Evolutionary conservation across 92 coral and sea anemone genomes (phyloP).

Genomic region (Pocillopora grandis): DNA sequence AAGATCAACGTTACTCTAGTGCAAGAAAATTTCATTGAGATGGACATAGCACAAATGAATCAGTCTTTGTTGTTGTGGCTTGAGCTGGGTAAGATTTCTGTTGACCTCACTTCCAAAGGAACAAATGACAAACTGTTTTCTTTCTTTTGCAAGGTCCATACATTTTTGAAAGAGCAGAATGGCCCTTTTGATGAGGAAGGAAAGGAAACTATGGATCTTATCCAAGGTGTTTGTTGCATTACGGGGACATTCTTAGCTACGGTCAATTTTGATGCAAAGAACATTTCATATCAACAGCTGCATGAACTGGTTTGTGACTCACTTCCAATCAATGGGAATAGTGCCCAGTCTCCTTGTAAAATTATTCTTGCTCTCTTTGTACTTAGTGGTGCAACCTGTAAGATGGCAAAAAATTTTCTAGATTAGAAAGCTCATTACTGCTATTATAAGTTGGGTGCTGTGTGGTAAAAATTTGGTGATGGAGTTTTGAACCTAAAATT

Average conservation of each 20-base stretch:
- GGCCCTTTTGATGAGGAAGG: slow-evolving; percentile 14
- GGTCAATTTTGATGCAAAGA: slow-evolving; percentile 20
- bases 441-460: too few relatives aligned
- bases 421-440: too few relatives aligned
- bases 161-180: neutral
- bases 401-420: slow-evolving; percentile 21
- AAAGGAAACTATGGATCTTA: slow-evolving; percentile 15
- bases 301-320: slow-evolving; percentile 20
- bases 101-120: neutral
- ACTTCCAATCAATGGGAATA: neutral
- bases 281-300: slow-evolving; percentile 23
- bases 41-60: slow-evolving; percentile 9
- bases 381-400: slow-evolving; percentile 24
- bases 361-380: neutral
- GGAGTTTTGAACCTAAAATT: too few relatives aligned
- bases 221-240: slow-evolving; percentile 2
- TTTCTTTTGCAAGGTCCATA: neutral
- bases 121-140: neutral
- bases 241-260: slow-evolving; percentile 40
- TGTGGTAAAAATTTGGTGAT: too few relatives aligned
- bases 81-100: slow-evolving; percentile 24
- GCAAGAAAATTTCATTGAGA: slow-evolving; percentile 24
- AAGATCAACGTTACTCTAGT: slow-evolving; percentile 1
- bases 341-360: neutral
- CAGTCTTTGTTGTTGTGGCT: slow-evolving; percentile 35